phyloP scores from a whole-genome alignment of 2,113 vertebrate genomes.

The Syngnathus typhle region DNA sequence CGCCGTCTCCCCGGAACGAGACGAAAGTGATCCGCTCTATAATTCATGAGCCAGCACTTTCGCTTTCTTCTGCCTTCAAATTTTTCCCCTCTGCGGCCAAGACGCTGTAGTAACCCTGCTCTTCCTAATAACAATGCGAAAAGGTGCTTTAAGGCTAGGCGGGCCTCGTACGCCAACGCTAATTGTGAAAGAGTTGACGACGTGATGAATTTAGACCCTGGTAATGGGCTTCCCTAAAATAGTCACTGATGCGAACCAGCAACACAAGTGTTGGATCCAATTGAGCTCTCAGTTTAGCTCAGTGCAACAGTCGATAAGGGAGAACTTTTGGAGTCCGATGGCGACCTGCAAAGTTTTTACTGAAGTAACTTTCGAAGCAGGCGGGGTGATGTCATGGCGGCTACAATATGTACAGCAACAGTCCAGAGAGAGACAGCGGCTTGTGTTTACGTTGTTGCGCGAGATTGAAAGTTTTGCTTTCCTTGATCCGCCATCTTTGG shows the following conservation, averaged over 20 bases:
- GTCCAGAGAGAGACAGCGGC: background rate
- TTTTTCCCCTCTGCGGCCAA: slow-evolving; percentile 68
- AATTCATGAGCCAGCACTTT: slow-evolving; percentile 89
- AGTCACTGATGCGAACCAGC: background rate
- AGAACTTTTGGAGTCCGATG: background rate
- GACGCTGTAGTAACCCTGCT: slow-evolving; percentile 64
- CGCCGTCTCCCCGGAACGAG: slow-evolving; percentile 60
- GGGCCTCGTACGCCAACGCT: slow-evolving; percentile 25
- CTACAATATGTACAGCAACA: background rate
- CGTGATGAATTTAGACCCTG: slow-evolving; percentile 32
- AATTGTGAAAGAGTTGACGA: slow-evolving; percentile 14
- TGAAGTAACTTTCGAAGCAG: background rate
- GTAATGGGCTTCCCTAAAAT: slow-evolving; percentile 33
- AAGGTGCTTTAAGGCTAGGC: slow-evolving; percentile 29
- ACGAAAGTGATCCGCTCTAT: slow-evolving; percentile 87
- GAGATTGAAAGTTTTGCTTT: background rate
- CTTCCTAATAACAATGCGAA: slow-evolving; percentile 11
- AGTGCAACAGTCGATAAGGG: background rate
- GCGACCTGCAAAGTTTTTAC: background rate
- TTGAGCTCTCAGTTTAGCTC: background rate
- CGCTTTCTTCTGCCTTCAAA: slow-evolving; percentile 67
- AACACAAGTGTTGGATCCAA: background rate
- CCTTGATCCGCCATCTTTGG: slow-evolving; percentile 1
- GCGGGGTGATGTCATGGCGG: background rate
- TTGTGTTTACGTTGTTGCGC: background rate